These are phyloP conservation scores for Notarius quadriscutis DNA, from an alignment of 2,113 vertebrate species.

Conservation along the genomic window DNA sequence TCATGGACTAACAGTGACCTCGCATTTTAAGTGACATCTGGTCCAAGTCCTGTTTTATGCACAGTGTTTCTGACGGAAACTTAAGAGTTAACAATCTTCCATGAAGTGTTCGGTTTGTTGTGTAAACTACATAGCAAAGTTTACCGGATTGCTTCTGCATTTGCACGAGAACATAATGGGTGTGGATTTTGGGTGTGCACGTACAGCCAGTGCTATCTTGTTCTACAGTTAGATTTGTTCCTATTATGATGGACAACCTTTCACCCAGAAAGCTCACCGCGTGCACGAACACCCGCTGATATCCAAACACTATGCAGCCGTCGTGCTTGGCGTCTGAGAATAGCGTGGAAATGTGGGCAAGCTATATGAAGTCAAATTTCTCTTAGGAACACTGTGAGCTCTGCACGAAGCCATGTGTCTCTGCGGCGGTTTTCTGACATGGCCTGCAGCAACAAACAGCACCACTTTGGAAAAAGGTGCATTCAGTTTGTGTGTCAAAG, in stretches of 20 bases:
- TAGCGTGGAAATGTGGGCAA: constrained; percentile 8
- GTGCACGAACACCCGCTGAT: background rate
- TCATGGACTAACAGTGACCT: too few relatives aligned
- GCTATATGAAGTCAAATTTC: constrained; percentile 16
- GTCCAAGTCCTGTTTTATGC: background rate
- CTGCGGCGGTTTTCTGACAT: background rate
- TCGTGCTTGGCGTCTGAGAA: constrained; percentile 37
- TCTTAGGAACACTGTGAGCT: background rate
- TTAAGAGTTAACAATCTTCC: background rate
- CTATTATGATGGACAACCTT: constrained; percentile 47
- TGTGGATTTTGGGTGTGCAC: background rate
- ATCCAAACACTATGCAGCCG: background rate
- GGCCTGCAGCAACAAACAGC: background rate
- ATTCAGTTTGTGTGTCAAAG: background rate
- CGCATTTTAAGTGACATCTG: background rate
- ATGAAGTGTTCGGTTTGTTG: background rate
- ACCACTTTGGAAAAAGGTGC: background rate
- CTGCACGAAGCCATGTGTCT: background rate
- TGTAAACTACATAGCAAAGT: background rate
- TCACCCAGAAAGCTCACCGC: constrained; percentile 55
- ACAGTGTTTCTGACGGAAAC: background rate
- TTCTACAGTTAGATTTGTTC: background rate
- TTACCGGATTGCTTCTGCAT: background rate
- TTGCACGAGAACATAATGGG: background rate
- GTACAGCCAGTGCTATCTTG: background rate